Base-by-base conservation (phyloP, 2,888 invertebrate species). In the Pterostichus madidus region DNA sequence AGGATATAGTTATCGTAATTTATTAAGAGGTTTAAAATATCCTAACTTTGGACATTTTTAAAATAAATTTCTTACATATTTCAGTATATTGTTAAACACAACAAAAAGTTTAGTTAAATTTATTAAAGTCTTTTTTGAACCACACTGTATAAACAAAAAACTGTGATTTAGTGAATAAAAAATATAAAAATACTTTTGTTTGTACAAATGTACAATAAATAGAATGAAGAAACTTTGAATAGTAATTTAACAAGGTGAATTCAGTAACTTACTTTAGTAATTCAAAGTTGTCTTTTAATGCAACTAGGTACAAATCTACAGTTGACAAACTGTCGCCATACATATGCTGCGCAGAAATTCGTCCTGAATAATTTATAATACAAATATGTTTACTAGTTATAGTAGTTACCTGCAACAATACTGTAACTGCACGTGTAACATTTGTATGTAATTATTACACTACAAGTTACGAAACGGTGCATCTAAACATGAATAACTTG, bases 371-470 rank as follows among this genome's bases (percentile, higher is more conserved):
- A 71, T 71, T 71, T 44, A 71, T 71, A 71, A 39, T 71, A 11
- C 68, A 71, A 44, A 71, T 71, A 71, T 71, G 68, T 32, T 64
- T 64, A 64, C 64, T 71, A 44, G 68, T 71, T 71, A 71, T 71
- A 71, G 1, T 44, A 44, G 32, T 31, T 24, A 24, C 5, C 35
- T 24, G 31, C 59, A 8, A 11, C 35, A 44, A 15, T 39, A 39
- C 39, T 39, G 39, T 71, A 71, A 71, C 46, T 71, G 39, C 44
- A 17, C 5, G 39, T 71, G 46, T 17, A 71, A 71, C 68, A 71
- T 44, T 71, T 71, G 68, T 71, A 64, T 71, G 17, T 71, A 44
- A 71, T 71, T 71, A 71, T 71, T 71, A n/a, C 35, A 17, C 68
- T 71, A 17, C 44, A 6, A 44, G 13, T 17, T 71, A 17, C 44